These are phyloP conservation scores for Sebastes wilsoni DNA, from an alignment of 2,797 vertebrate genomes.

Conservation along the genomic window DNA sequence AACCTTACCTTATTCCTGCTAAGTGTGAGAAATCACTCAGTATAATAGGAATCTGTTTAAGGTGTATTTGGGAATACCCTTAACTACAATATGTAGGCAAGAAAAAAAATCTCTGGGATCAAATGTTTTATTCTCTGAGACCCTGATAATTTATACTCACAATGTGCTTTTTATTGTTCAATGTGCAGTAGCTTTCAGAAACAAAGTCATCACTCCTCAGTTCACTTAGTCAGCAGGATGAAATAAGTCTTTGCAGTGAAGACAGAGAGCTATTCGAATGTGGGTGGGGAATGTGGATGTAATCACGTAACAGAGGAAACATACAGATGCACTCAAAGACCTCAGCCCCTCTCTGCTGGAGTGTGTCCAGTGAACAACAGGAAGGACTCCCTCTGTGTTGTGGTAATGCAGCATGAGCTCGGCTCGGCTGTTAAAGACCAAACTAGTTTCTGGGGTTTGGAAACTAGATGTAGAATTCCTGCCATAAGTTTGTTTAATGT, in stretches of 20 bases:
- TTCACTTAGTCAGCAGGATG: background rate
- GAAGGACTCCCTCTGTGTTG: conserved; percentile 4
- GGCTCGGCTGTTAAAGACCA: background rate
- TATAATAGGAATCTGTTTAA: background rate
- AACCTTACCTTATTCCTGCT: background rate
- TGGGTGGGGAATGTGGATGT: conserved; percentile 27
- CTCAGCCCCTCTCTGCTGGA: conserved; percentile 18
- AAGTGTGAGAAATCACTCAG: background rate
- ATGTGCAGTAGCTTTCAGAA: no score
- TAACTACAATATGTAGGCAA: background rate
- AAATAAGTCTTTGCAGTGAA: background rate
- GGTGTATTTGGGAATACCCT: background rate
- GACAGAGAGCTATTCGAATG: background rate
- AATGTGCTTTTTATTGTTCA: no score
- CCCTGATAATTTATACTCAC: background rate
- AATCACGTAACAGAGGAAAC: conserved; percentile 33
- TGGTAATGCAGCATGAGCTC: background rate
- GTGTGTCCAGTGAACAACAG: conserved; percentile 2
- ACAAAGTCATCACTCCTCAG: background rate
- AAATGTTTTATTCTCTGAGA: background rate
- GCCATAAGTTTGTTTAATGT: background rate
- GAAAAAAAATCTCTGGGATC: background rate
- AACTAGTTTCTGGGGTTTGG: background rate
- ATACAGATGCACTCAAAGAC: conserved; percentile 37
- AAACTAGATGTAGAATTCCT: background rate